These are phyloP conservation scores for Hydrozoanthus gracilis DNA, from an alignment of 92 coral and sea anemone species.

Conservation along the genomic window DNA sequence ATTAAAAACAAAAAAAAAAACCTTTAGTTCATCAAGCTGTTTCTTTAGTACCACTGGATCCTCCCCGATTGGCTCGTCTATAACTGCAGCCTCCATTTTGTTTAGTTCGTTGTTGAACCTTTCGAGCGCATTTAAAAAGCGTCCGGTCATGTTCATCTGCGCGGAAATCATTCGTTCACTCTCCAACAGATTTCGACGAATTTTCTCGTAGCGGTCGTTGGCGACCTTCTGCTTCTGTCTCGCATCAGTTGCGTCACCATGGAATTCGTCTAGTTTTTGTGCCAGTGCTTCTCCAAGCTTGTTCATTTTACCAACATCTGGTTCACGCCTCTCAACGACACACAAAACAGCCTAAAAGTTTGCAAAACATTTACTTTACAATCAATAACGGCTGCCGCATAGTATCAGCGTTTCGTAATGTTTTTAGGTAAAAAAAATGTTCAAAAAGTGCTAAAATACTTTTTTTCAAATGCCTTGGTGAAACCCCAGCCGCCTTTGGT, in stretches of 20 bases:
- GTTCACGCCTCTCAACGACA: slow-evolving; percentile 72
- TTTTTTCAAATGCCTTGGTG: no score
- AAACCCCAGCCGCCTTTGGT: no score
- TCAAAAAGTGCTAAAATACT: no score
- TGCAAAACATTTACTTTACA: not conserved
- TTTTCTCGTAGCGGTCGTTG: slow-evolving; percentile 81
- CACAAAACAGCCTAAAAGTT: slow-evolving; percentile 67
- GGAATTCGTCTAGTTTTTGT: slow-evolving; percentile 62
- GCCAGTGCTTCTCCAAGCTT: slow-evolving; percentile 75
- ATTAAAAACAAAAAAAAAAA: not conserved
- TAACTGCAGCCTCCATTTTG: slow-evolving; percentile 68
- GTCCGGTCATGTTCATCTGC: slow-evolving; percentile 69
- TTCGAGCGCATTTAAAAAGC: slow-evolving; percentile 70
- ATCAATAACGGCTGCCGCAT: no score
- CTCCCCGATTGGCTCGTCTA: slow-evolving; percentile 67
- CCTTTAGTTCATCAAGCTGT: slow-evolving; percentile 78
- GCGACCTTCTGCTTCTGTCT: slow-evolving; percentile 63
- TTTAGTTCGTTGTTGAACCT: slow-evolving; percentile 65
- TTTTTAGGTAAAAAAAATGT: no score
- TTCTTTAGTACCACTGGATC: slow-evolving; percentile 68
- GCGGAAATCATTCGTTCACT: slow-evolving; percentile 75
- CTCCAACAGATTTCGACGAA: slow-evolving; percentile 72
- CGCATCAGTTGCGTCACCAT: slow-evolving; percentile 75
- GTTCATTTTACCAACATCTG: slow-evolving; percentile 76
- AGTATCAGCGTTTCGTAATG: no score